These are phyloP conservation scores for Lacanobia oleracea DNA, from an alignment of 2,888 invertebrate genomes.

Conservation along the genomic window DNA sequence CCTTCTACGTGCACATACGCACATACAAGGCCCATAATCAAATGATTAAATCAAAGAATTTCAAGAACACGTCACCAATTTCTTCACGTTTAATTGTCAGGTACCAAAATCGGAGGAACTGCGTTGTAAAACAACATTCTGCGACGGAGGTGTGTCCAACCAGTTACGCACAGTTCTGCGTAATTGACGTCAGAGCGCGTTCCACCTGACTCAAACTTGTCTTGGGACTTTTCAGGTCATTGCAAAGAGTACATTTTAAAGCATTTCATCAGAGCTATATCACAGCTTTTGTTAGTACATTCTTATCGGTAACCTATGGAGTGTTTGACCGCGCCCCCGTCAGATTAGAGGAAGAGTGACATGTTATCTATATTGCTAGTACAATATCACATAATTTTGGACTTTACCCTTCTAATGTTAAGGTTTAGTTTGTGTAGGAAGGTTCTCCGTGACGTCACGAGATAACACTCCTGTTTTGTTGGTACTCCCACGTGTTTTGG, in stretches of 20 bases:
- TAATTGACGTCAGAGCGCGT: constrained; percentile 51
- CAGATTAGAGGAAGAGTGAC: constrained; percentile 42
- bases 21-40: neutral
- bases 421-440: constrained; percentile 37
- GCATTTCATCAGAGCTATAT: constrained; percentile 14
- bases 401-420: constrained; percentile 16
- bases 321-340: constrained; percentile 64
- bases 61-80: constrained; percentile 36
- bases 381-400: constrained; percentile 21
- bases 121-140: constrained; percentile 25
- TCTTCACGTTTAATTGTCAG: constrained; percentile 21
- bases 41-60: constrained; percentile 5
- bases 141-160: constrained; percentile 61
- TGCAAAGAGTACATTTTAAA: constrained; percentile 12
- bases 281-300: constrained; percentile 20
- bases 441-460: constrained; percentile 38
- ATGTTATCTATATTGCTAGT: constrained; percentile 35
- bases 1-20: constrained; percentile 8
- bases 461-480: constrained; percentile 30
- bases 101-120: neutral
- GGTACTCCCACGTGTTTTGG: constrained; percentile 28
- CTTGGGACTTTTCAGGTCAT: constrained; percentile 37
- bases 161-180: constrained; percentile 42
- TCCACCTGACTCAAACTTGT: constrained; percentile 1
- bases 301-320: constrained; percentile 56